Evolutionary conservation across 2,888 invertebrate species (phyloP).

Genomic region (Lysandra bellargus): DNA sequence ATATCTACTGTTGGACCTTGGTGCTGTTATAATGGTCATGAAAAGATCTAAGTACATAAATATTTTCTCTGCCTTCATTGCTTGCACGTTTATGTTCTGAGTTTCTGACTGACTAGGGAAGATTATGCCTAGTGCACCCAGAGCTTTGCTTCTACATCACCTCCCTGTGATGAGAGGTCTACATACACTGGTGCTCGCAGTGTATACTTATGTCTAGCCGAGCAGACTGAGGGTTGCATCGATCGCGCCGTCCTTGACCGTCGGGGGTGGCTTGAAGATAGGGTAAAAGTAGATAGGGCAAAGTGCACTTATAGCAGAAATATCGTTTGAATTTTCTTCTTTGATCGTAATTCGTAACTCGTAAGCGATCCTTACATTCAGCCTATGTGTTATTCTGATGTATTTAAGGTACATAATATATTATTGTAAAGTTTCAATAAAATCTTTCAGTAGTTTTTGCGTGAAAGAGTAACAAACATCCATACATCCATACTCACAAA

Average conservation of each 20-base stretch:
- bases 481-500: too few species aligned
- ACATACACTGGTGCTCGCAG: not conserved
- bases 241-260: slow-evolving; percentile 30
- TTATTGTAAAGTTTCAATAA: too few species aligned
- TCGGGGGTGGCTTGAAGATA: slow-evolving; percentile 10
- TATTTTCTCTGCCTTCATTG: not conserved
- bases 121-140: not conserved
- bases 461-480: too few species aligned
- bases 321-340: too few species aligned
- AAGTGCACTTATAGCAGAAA: too few species aligned
- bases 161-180: not conserved
- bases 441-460: too few species aligned
- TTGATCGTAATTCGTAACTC: too few species aligned
- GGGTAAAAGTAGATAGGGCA: not conserved
- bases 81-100: not conserved
- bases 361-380: too few species aligned
- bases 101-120: not conserved
- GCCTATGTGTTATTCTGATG: too few species aligned
- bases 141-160: not conserved
- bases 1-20: too few species aligned
- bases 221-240: slow-evolving; percentile 29
- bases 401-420: too few species aligned
- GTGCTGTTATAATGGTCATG: too few species aligned
- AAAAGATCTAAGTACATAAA: not conserved
- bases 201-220: slow-evolving; percentile 24